Evolutionary conservation across 2,888 invertebrate genomes (phyloP).

Genomic region (Chymomyza amoena): DNA sequence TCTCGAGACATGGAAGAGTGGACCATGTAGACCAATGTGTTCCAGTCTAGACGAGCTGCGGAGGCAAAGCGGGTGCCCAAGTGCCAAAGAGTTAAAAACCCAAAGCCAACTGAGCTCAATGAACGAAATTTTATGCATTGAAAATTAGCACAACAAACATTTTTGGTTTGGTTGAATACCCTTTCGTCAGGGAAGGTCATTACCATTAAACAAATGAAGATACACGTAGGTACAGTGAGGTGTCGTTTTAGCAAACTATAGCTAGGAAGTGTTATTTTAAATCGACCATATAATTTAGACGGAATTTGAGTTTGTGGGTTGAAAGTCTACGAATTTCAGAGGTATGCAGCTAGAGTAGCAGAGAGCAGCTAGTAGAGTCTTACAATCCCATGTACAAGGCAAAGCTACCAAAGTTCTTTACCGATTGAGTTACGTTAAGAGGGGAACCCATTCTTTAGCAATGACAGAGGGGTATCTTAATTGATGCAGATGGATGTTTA

Average conservation of each 20-base stretch:
- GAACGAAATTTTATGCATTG: conserved; percentile 59
- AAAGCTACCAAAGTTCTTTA: too few relatives aligned
- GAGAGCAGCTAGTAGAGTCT: too few relatives aligned
- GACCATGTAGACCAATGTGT: not conserved
- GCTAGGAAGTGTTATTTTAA: too few relatives aligned
- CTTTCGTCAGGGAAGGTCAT: conserved; percentile 51
- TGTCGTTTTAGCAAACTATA: not conserved
- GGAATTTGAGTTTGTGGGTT: too few relatives aligned
- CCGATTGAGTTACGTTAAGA: too few relatives aligned
- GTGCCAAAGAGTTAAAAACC: not conserved
- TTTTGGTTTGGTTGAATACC: conserved; percentile 55
- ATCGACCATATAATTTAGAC: too few relatives aligned
- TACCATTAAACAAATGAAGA: conserved; percentile 46
- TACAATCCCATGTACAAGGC: too few relatives aligned
- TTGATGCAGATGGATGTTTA: too few relatives aligned
- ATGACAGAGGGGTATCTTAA: too few relatives aligned
- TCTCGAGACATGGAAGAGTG: not conserved
- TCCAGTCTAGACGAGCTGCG: conserved; percentile 24
- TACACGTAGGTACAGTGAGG: not conserved
- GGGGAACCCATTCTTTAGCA: too few relatives aligned
- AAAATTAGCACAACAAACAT: conserved; percentile 66
- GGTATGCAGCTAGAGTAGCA: too few relatives aligned
- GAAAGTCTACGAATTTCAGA: too few relatives aligned
- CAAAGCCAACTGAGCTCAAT: conserved; percentile 20
- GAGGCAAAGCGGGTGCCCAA: not conserved